Conservation (phyloP, 2,113 vertebrate genomes). For the Empidonax alnorum region DNA sequence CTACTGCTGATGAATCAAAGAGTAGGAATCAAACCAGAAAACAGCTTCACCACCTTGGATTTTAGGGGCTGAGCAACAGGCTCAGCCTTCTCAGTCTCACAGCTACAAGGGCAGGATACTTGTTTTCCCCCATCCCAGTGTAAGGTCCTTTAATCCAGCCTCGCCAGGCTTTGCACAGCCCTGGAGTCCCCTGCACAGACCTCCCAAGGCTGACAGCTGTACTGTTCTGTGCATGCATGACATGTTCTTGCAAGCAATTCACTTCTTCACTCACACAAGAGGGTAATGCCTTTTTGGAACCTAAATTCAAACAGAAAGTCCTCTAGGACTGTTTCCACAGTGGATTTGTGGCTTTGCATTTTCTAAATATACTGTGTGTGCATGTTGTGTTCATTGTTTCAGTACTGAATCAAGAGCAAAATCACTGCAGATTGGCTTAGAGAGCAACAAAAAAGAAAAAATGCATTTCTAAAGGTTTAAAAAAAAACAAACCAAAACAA, state of each 20-base stretch:
- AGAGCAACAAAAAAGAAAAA: not conserved
- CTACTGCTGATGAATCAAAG: not conserved
- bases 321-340: not conserved
- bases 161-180: not conserved
- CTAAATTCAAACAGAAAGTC: not conserved
- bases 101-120: not conserved
- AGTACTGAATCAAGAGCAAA: not conserved
- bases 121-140: accelerated
- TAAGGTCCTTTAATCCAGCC: not conserved
- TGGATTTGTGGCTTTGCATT: not conserved
- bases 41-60: not conserved
- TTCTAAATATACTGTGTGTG: not conserved
- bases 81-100: not conserved
- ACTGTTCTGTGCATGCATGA: accelerated
- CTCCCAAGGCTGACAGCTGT: not conserved
- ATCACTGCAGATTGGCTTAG: not conserved
- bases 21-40: not conserved
- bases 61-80: not conserved
- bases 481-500: not conserved
- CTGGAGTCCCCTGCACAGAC: too few relatives aligned
- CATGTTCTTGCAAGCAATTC: not conserved
- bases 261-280: not conserved
- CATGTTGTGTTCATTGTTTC: not conserved
- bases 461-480: not conserved
- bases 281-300: not conserved